phyloP scores from a whole-genome alignment of 2,797 vertebrate species.

The Melanotaenia parkinsoni region DNA sequence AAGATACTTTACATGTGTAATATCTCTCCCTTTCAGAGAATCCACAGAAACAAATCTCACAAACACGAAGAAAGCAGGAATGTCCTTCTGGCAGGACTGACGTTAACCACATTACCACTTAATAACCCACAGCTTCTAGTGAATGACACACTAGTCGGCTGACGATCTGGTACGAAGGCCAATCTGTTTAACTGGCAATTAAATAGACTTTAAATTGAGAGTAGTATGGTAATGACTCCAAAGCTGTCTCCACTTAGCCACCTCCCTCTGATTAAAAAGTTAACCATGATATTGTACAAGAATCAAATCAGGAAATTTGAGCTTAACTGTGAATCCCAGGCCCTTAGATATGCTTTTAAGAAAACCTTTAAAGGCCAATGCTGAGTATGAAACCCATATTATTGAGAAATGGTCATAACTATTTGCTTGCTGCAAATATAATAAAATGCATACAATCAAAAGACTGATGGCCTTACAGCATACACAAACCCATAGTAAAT shows the following conservation, averaged over 20 bases:
- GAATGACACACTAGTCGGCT: constrained; percentile 60
- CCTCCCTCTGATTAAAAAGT: constrained; percentile 48
- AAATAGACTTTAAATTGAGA: constrained; percentile 34
- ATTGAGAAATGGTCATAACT: constrained; percentile 27
- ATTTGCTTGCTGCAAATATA: constrained; percentile 20
- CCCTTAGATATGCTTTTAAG: constrained; percentile 21
- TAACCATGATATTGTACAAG: constrained; percentile 32
- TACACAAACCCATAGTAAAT: constrained; percentile 19
- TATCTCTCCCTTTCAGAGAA: constrained; percentile 16
- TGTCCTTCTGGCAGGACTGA: constrained; percentile 43
- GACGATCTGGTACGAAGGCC: constrained; percentile 28
- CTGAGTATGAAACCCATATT: constrained; percentile 31
- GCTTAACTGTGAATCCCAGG: constrained; percentile 46
- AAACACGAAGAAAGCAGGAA: constrained; percentile 28
- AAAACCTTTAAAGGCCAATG: constrained; percentile 23
- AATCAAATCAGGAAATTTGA: constrained; percentile 43
- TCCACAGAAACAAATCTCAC: constrained; percentile 11
- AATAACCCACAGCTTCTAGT: constrained; percentile 61
- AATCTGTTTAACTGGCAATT: constrained; percentile 53
- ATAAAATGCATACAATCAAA: neutral
- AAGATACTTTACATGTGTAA: constrained; percentile 16
- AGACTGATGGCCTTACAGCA: neutral
- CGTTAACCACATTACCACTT: constrained; percentile 66
- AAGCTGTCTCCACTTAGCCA: constrained; percentile 25
- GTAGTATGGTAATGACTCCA: constrained; percentile 32